A percentile compares a stretch with the other conserved stretches of the same genome.
phyloP scores from a whole-genome alignment of 2,113 vertebrate species.

The Syngnathus typhle region DNA sequence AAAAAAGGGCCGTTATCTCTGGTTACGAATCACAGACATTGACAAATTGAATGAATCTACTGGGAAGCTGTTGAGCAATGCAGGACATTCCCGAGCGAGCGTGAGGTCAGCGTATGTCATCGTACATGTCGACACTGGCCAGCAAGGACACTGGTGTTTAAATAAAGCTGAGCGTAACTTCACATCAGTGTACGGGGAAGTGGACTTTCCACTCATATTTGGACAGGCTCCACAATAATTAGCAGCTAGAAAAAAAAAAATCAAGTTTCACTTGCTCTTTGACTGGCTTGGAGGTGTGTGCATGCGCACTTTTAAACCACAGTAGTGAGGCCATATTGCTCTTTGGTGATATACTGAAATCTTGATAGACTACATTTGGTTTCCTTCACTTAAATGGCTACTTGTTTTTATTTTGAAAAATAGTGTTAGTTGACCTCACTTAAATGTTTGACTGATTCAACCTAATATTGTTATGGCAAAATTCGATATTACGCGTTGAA shows the following conservation, averaged over 20 bases:
- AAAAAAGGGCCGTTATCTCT: not conserved
- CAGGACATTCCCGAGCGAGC: slow-evolving; percentile 31
- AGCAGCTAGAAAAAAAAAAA: slow-evolving; percentile 34
- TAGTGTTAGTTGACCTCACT: too few relatives aligned
- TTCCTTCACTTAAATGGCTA: too few relatives aligned
- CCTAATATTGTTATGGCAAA: too few relatives aligned
- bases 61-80: slow-evolving; percentile 34
- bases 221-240: slow-evolving; percentile 26
- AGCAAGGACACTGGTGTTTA: not conserved
- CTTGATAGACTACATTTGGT: too few relatives aligned
- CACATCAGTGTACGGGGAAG: slow-evolving; percentile 37
- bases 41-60: slow-evolving; percentile 2
- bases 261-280: slow-evolving; percentile 44
- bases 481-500: too few relatives aligned
- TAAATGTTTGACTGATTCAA: too few relatives aligned
- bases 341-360: not conserved
- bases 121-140: slow-evolving; percentile 10
- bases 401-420: too few relatives aligned
- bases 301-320: not conserved
- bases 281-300: slow-evolving; percentile 11
- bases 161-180: slow-evolving; percentile 6
- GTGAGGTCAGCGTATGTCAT: slow-evolving; percentile 39
- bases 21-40: not conserved
- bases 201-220: slow-evolving; percentile 27
- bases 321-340: not conserved